Base-by-base conservation (phyloP, 2,888 invertebrate genomes). In the Pinctada fucata region DNA sequence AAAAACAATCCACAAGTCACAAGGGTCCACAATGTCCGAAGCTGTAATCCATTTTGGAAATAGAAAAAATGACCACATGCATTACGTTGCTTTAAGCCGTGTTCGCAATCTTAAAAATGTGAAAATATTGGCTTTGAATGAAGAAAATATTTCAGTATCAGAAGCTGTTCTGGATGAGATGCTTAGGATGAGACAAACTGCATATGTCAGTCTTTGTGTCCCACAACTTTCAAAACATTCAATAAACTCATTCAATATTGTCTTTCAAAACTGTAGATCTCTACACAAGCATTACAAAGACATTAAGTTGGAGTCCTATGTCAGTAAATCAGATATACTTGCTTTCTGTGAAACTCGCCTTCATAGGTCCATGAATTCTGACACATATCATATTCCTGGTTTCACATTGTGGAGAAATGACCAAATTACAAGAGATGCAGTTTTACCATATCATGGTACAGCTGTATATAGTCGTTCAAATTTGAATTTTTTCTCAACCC, bases 1-100 rank as follows among this genome's bases (percentile, higher is more conserved):
- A 47, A 82, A 79, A 50, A 79, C 79, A 49, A 52, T 82, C 8
- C 80, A 80, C 48, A 80, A 79, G 71, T 68, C 81, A 4, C 82
- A 82, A 75, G 80, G 82, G 3, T 74, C 76, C 48, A 82, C 82
- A n/a, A 58, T 81, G 52, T 4, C 10, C 8, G 58, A 58, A 4
- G 75, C 63, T 69, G 79, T 82, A 10, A n/a, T 82, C 3, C 68
- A 82, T 72, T 75, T 82, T 67, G 76, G 72, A 63, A 63, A 48
- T 2, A 67, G 80, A 63, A 81, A 81, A 72, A 63, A 10, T 10
- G 73, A 78, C 5, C 82, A 82, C 50, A 78, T 80, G 52, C 82
- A 82, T 67, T 82, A 82, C 76, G 79, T 78, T 58, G 80, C 65
- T 16, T 50, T 80, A 13, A 80, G 80, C 68, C 48, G 78, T 31